Base-by-base conservation (phyloP, 2,888 invertebrate species). In the Ischnus inquisitorius region DNA sequence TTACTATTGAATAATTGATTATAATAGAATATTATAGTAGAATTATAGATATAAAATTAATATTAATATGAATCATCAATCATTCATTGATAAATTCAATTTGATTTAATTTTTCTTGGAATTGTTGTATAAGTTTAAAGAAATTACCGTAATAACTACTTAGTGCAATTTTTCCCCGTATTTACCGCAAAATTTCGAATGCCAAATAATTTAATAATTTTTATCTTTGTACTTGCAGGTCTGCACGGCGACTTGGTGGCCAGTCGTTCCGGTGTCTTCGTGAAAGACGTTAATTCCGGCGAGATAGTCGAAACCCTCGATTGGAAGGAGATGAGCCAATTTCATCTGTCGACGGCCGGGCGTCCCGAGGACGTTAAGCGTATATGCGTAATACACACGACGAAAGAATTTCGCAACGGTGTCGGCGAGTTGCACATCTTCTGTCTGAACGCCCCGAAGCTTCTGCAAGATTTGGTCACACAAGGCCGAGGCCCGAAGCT, bases 301-400 rank as follows among this genome's bases (percentile, higher is more conserved):
- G 94, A 95, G 46, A 94, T 94, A 67, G 94, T 94, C 75, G 93
- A 95, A 41, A 93, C 94, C 75, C 93, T 96, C 88, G 94, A 95
- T 39, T 96, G 96, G 96, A 94, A 94, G 85, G 95, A 96, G 79
- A 94, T 96, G 86, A 94, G 93, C 72, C 95, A 95, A 83, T 95
- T 95, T 64, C 94, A 94, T 76, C 92, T 96, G 86, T 94, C 94
- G 83, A 94, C 94, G 19, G 93, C 94, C 2, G 94, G 94, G 10
- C 93, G 93, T 43, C 90, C 93, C 6, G 94, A 94, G 54, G 95
- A 96, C 88, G 95, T 95, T 80, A 95, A 95, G 90, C 94, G 94
- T 86, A 95, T 95, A 54, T 95, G 96, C 90, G 94, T 95, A 43
- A 94, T 96, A 86, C 95, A 94, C 88, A 94, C 96, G n/a, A 95